Percentiles rank a stretch among this genome's conserved stretches.
Conservation (phyloP, 2,888 invertebrate genomes). For the Heliothis peltigera region DNA sequence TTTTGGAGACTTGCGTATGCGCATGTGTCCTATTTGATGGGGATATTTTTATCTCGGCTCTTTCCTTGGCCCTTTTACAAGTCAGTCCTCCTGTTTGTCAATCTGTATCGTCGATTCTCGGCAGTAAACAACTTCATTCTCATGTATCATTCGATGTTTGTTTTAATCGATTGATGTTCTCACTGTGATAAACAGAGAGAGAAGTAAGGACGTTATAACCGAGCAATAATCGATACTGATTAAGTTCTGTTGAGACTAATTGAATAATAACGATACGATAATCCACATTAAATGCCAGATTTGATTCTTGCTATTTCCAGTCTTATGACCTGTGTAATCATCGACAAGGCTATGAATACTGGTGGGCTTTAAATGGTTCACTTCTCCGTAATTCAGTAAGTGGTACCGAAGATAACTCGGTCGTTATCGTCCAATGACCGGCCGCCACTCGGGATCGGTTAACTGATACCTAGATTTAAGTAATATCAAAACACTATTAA, state of each 20-base stretch:
- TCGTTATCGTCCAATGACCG: slow-evolving; percentile 71
- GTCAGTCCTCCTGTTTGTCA: slow-evolving; percentile 38
- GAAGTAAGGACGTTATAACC: slow-evolving; percentile 28
- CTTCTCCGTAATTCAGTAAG: slow-evolving; percentile 50
- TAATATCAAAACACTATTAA: slow-evolving; percentile 47
- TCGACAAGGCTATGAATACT: slow-evolving; percentile 26
- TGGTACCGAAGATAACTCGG: slow-evolving; percentile 63
- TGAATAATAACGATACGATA: slow-evolving; percentile 9
- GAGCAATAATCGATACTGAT: slow-evolving; percentile 32
- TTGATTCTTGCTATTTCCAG: slow-evolving; percentile 18
- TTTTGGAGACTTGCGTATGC: slow-evolving; percentile 28
- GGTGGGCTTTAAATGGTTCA: slow-evolving; percentile 27
- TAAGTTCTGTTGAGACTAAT: slow-evolving; percentile 14
- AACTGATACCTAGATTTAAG: slow-evolving; percentile 57
- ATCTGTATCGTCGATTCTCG: slow-evolving; percentile 24
- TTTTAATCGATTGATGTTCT: slow-evolving; percentile 37
- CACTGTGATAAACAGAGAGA: slow-evolving; percentile 33
- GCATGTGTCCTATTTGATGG: slow-evolving; percentile 28
- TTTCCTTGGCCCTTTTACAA: slow-evolving; percentile 55
- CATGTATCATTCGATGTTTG: slow-evolving; percentile 19
- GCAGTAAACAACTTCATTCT: slow-evolving; percentile 19
- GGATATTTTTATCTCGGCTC: slow-evolving; percentile 46
- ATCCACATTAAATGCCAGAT: slow-evolving; percentile 12
- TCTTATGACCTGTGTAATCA: slow-evolving; percentile 44
- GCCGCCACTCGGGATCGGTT: slow-evolving; percentile 46